Base-by-base conservation (phyloP, 2,797 vertebrate genomes). In the Tapera naevia region DNA sequence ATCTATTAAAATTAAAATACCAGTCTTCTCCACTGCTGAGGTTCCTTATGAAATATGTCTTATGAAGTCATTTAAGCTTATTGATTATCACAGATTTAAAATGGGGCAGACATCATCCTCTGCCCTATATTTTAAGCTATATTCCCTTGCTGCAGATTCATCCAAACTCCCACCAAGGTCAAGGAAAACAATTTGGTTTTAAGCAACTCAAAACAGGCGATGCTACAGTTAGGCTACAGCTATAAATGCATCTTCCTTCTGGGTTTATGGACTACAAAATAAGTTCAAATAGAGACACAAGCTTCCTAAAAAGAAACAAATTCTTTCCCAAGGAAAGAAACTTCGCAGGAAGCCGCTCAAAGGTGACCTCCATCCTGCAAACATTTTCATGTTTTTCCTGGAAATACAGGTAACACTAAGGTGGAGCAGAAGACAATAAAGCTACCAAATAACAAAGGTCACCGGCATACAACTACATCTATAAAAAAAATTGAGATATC, bases 1-100 rank as follows among this genome's bases (percentile, higher is more conserved):
- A 95, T 78, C 83, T 87, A 80, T 54, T 71, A 60, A 90, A 91
- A 94, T 92, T 66, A 89, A 95, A 91, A 93, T 64, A 88, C n/a
- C 79, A 75, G 45, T 22, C 54, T 70, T 82, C 87, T 43, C 78
- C 57, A 43, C 78, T 72, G 46, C 50, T 93, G 62, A 88, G 48
- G 39, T 41, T 80, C 64, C 71, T 91, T 80, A 69, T 28, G 67
- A 93, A 95, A 86, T 46, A 58, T 72, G 89, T 80, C 69, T 65
- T 13, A 74, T 17, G 13, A 81, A 80, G 70, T 24, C 53, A 65
- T 28, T 84, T 48, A 46, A 79, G 39, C 28, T 85, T 67, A 32
- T 14, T n/a, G 28, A 30, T 64, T 80, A 64, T 11, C 35, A 53
- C 0, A 84, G 67, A 76, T 75, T 61, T 56, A 62, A 60, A 71